Percentiles rank a stretch among this genome's conserved stretches.
phyloP scores from a whole-genome alignment of 1,140 invertebrate genomes.

The Eriocheir sinensis region DNA sequence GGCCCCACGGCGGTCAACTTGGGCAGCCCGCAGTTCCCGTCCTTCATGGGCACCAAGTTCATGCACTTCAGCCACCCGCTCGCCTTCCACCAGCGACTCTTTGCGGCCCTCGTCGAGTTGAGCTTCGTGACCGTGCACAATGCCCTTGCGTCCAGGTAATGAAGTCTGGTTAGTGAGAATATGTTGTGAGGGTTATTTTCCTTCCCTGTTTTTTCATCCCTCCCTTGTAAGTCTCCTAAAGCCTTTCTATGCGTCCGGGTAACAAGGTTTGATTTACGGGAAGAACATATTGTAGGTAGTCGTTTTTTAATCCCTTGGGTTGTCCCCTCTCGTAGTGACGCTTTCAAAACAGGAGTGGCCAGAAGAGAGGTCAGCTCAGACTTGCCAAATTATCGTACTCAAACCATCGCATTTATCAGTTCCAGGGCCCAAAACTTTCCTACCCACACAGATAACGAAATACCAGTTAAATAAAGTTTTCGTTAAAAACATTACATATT shows the following conservation, averaged over 20 bases:
- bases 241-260: not conserved
- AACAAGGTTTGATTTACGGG: not conserved
- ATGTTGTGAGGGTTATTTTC: not conserved
- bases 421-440: too few relatives aligned
- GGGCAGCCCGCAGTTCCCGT: constrained; percentile 47
- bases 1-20: not conserved
- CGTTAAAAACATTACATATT: too few relatives aligned
- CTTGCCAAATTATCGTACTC: too few relatives aligned
- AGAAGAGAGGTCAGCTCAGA: too few relatives aligned
- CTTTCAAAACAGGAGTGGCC: too few relatives aligned
- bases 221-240: not conserved
- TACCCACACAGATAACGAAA: too few relatives aligned
- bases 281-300: not conserved
- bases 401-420: too few relatives aligned
- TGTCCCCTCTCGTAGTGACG: too few relatives aligned
- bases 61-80: not conserved
- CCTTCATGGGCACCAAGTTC: not conserved
- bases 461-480: too few relatives aligned
- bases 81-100: constrained; percentile 23
- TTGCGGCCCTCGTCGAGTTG: not conserved
- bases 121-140: not conserved
- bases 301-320: constrained; percentile 27
- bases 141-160: not conserved
- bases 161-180: not conserved
- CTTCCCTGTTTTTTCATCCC: not conserved